Evolutionary conservation across 2,888 invertebrate genomes (phyloP).

Genomic region (Notodonta dromedarius): DNA sequence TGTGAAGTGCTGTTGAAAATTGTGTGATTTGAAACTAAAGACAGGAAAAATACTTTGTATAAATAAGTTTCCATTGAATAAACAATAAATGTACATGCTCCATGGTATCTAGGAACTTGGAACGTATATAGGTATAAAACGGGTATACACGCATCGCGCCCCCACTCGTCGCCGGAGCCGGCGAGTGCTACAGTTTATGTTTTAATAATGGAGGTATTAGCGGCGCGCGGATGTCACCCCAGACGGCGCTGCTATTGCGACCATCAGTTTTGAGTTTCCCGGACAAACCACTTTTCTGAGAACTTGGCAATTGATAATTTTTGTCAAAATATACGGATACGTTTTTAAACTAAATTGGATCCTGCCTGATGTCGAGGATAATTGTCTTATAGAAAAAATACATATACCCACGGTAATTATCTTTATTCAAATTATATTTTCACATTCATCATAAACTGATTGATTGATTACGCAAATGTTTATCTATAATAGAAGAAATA

Average conservation of each 20-base stretch:
- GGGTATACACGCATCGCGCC: constrained; percentile 14
- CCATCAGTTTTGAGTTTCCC: constrained; percentile 22
- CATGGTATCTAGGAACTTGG: neutral
- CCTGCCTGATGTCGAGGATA: too few relatives aligned
- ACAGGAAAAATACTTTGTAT: neutral
- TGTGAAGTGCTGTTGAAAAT: neutral
- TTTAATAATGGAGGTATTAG: constrained; percentile 68
- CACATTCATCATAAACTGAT: too few relatives aligned
- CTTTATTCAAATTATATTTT: too few relatives aligned
- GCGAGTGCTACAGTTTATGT: constrained; percentile 55
- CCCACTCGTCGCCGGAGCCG: constrained; percentile 21
- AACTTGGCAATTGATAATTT: too few relatives aligned
- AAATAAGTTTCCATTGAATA: neutral
- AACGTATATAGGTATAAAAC: neutral
- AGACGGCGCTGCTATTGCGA: constrained; percentile 26
- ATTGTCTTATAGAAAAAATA: too few relatives aligned
- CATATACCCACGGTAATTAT: too few relatives aligned
- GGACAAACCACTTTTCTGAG: neutral
- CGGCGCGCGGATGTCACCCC: constrained; percentile 46
- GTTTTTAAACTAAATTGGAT: too few relatives aligned
- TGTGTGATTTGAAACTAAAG: too few relatives aligned
- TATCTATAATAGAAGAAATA: neutral
- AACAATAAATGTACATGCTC: too few relatives aligned
- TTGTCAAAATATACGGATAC: too few relatives aligned
- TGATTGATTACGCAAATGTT: too few relatives aligned